Base-by-base conservation (phyloP, 2,113 vertebrate species). In the Mustelus asterias region DNA sequence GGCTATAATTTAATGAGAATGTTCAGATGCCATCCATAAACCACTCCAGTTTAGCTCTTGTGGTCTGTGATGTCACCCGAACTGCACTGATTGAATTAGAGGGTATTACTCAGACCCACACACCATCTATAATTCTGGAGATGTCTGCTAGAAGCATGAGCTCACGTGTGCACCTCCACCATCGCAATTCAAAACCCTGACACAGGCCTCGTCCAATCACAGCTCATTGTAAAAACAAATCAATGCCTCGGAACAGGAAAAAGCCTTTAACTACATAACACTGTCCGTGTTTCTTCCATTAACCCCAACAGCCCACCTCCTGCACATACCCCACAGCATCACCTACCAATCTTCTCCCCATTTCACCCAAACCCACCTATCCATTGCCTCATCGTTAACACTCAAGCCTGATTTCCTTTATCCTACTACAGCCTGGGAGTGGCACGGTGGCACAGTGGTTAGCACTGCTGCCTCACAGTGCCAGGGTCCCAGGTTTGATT, bases 1-100 rank as follows among this genome's bases (percentile, higher is more conserved):
- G 89, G 89, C 14, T 67, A 16, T 93, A 93, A 93, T 93, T 93
- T 93, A 93, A 93, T 93, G 89, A 93, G 60, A 65, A 93, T n/a
- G 60, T 93, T 93, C 14, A 65, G 60, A 93, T 65, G 60, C 63
- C 60, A 93, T 93, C 89, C 60, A 93, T 67, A 93, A 93, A 65
- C 89, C 58, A 65, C 63, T 92, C 58, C 89, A 65, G 89, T 65
- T 65, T 37, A n/a, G 33, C 60, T 67, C 33, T n/a, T 93, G 89
- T 67, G 89, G 89, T 93, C 5, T 65, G 89, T 93, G 89, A 93
- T 93, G 54, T 93, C 60, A 93, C 60, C 2, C 14, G n/a, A n/a
- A n/a, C 89, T 3, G 20, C 33, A n/a, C 89, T 93, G 33, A 93
- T 93, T 65, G 89, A 65, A 93, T 93, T 93, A 93, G 6, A 37